Base-by-base conservation (phyloP, 2,797 vertebrate genomes). In the Cyclopterus lumpus region DNA sequence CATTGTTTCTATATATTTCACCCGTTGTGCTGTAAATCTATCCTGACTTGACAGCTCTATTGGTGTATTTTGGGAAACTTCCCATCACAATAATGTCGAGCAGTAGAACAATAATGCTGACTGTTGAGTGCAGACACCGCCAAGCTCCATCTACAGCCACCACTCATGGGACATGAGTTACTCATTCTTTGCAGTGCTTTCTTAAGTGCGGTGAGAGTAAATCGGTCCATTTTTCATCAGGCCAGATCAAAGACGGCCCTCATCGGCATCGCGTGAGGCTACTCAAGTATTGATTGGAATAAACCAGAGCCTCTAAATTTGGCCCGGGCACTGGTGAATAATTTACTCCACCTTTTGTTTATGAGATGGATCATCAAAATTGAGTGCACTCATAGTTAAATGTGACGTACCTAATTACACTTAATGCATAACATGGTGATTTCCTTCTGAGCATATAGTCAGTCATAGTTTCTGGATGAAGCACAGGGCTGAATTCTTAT, bases 141-240 rank as follows among this genome's bases (percentile, higher is more conserved):
- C 51, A 24, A 79, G 57, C 80, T 86, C 85, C 80, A 82, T 90
- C 81, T 88, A 84, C 86, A 90, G 62, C 51, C 15, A 6, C 70
- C 75, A 59, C 85, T 87, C 87, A 44, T 1, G 81, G 59, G 84
- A 82, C 65, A 11, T 18, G 10, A 26, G 81, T 82, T 77, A 30
- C 60, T 63, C 73, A 12, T 65, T 67, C 53, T 88, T 83, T 85
- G 65, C 71, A 73, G 18, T 55, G 70, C 67, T 63, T 81, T 77
- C 42, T 81, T 46, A 66, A 58, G 66, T 71, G 65, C 44, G 67
- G 67, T 3, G 44, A 68, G 46, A 71, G 24, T 71, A 63, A 87
- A 80, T 72, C 34, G 3, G 72, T 40, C 36, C 62, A 72, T 78
- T 86, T 80, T 88, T 70, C 42, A 16, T 79, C 68, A 36, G 48